Evolutionary conservation across 2,113 vertebrate genomes (phyloP).

Genomic region (Gymnocephalus cernua): DNA sequence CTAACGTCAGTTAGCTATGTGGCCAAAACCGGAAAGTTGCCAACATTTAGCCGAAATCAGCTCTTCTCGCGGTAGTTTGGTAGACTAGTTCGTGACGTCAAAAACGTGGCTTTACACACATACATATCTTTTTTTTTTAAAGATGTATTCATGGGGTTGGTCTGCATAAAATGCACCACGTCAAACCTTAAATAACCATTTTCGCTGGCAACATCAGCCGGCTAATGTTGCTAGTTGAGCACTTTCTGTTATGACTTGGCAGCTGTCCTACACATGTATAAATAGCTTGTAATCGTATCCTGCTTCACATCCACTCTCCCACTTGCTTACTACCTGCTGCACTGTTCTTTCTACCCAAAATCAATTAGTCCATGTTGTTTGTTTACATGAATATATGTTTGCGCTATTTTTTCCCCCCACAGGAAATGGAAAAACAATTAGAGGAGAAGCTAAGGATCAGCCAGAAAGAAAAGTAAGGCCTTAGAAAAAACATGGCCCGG

Average conservation of each 20-base stretch:
- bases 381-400: conserved; percentile 34
- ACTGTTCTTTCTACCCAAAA: not conserved
- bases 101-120: conserved; percentile 23
- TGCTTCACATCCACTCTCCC: conserved; percentile 50
- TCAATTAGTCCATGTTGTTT: conserved; percentile 33
- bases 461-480: conserved; percentile 93
- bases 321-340: conserved; percentile 35
- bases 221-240: conserved; percentile 43
- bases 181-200: not conserved
- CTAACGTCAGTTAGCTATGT: not conserved
- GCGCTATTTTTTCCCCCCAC: conserved; percentile 56
- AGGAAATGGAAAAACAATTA: conserved; percentile 98
- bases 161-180: not conserved
- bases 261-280: conserved; percentile 73
- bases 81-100: conserved; percentile 26
- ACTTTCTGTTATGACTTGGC: conserved; percentile 65
- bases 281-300: conserved; percentile 85
- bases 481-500: conserved; percentile 3
- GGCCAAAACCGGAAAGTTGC: not conserved
- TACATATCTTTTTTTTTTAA: not conserved
- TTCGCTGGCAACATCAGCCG: conserved; percentile 16
- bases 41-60: not conserved
- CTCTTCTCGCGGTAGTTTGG: not conserved
- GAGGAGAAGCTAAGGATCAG: conserved; percentile 96
- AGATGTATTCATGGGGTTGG: not conserved